Evolutionary conservation across 2,113 vertebrate genomes (phyloP), one percentile per base, ranked within the genome.

Genomic region (Lontra canadensis): DNA sequence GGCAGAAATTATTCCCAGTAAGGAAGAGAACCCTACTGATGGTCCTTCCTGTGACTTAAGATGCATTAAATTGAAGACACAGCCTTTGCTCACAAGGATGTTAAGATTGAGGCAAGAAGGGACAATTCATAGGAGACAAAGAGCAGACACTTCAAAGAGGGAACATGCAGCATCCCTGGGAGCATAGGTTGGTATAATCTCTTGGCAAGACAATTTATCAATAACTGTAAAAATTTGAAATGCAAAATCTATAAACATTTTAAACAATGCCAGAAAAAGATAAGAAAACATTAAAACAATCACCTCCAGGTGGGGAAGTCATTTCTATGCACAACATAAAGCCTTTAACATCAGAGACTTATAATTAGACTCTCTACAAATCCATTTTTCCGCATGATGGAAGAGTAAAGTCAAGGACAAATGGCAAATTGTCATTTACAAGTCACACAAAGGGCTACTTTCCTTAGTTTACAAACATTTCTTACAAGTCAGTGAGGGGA

Each of bases 401-500:
- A 96, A 55, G 61, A 47, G 71, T 47, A 78, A 86, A 85, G 25
- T 42, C 52, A 59, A 47, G 61, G 44, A 71, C 14, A 93, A 91
- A 88, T 42, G 36, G 49, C 5, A 90, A 74, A n/a, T 65, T 90
- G 21, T 80, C 76, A 92, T n/a, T 89, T 93, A 49, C 20, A 76
- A 93, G 71, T 87, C 44, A 88, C 6, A 39, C 14, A 36, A 90
- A 93, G 52, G 83, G 8, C 20, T 96, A 7, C 4, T 65, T 95
- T 94, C 39, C 18, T 87, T 83, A 90, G 47, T 88, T 74, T 55
- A 25, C 80, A 92, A 86, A 96, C 94, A 42, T 80, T 14, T 93
- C 11, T 63, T 90, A 34, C 42, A 91, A 47, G 65, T 90, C 17
- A 89, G 42, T 59, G 84, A 90, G 67, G 84, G 71, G 63, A 90